These are phyloP conservation scores for Rhizoglyphus robini DNA, from an alignment of 1,140 invertebrate species.

Conservation along the genomic window DNA sequence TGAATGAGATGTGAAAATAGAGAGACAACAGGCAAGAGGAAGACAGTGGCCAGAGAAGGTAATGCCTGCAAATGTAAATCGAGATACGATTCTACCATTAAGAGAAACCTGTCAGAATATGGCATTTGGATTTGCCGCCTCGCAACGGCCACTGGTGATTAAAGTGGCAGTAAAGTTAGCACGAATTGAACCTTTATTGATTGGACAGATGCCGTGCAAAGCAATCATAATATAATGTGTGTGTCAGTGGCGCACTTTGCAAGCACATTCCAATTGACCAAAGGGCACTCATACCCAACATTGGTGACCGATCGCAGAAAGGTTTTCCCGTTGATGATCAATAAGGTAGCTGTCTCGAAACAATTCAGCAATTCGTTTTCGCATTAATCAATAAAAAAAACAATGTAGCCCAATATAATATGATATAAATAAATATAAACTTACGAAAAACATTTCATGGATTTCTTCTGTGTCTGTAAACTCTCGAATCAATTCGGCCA, in stretches of 20 bases:
- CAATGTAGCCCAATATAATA: background rate
- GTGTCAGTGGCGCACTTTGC: background rate
- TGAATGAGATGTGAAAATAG: background rate
- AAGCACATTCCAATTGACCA: too few species aligned
- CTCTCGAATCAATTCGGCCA: conserved; percentile 60
- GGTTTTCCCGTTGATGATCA: conserved; percentile 74
- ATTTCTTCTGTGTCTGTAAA: conserved; percentile 45
- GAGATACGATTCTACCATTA: background rate
- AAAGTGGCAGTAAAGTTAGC: background rate
- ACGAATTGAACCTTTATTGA: background rate
- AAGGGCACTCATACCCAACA: background rate
- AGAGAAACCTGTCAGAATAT: background rate
- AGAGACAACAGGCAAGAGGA: background rate
- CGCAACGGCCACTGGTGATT: background rate
- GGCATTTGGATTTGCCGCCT: background rate
- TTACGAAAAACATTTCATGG: conserved; percentile 17
- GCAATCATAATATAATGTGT: background rate
- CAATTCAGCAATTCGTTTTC: conserved; percentile 66
- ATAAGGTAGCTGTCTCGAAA: conserved; percentile 76
- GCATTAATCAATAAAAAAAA: background rate
- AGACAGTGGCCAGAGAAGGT: conserved; percentile 1
- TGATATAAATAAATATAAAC: background rate
- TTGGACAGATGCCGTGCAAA: background rate
- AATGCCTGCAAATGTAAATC: background rate
- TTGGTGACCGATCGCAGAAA: conserved; percentile 65